Evolutionary conservation across 2,113 vertebrate genomes (phyloP), one percentile per base, ranked within the genome.

Genomic region (Perca fluviatilis): DNA sequence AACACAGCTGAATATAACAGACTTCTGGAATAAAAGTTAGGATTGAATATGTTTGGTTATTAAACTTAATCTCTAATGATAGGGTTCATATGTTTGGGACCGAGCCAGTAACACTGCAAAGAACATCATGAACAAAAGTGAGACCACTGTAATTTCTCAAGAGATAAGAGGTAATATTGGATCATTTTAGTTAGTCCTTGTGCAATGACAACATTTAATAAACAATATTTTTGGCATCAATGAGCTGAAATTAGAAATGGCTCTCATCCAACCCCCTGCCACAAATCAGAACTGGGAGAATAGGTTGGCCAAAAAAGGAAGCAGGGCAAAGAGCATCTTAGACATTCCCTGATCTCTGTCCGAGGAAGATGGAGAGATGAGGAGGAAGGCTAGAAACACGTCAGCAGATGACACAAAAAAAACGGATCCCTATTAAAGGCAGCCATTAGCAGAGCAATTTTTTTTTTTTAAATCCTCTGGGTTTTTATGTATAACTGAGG

Each of bases 301-400:
- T 61, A 77, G 5, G 63, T 50, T 79, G 54, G 62, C 69, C 70
- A 66, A 64, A 56, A 57, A 46, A 23, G 23, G 65, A 47, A 84
- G 53, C 21, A 8, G 58, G 58, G 21, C n/a, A 15, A 86, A 83
- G 77, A 82, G 56, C 54, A 16, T 73, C 74, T 63, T 63, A 61
- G 62, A 63, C 68, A 33, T 54, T 80, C 15, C 61, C 61, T 86
- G 77, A 90, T 86, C 67, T 85, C 63, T 81, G 65, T 83, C 84
- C 10, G 15, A 72, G 12, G 74, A 47, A 60, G 19, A 72, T 47
- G 65, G 54, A 70, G 30, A 46, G 72, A 68, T 33, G 54, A 46
- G 46, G 25, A 74, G 40, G 16, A 65, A 54, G 57, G 21, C n/a
- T 51, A 56, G 23, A 69, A 65, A 82, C 49, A 65, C 21, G 5